Conservation (phyloP, 2,888 invertebrate species). For the Mythimna loreyi region DNA sequence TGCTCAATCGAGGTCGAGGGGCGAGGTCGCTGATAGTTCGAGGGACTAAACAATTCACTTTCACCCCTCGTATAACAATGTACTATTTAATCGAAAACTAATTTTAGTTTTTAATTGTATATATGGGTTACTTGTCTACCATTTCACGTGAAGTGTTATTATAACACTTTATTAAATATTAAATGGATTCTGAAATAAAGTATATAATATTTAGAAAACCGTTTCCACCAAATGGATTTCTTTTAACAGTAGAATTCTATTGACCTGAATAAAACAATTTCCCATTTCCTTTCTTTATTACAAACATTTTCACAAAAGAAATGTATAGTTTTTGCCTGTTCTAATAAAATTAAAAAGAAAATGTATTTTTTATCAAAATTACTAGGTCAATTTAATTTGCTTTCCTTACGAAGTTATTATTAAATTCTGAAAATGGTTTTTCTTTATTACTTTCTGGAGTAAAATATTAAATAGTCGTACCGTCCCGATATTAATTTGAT, state of each 20-base stretch:
- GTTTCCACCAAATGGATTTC: neutral
- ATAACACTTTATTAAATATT: neutral
- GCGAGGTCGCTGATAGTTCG: too few species aligned
- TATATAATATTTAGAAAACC: neutral
- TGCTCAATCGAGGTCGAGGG: too few species aligned
- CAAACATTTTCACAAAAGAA: neutral
- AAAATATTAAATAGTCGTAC: conserved; percentile 7
- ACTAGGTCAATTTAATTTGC: conserved; percentile 28
- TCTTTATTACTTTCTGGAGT: neutral
- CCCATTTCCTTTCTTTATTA: conserved; percentile 5
- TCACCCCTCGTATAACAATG: too few species aligned
- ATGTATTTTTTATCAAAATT: conserved; percentile 31
- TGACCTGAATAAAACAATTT: neutral
- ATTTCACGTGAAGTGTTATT: neutral
- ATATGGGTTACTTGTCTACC: too few species aligned
- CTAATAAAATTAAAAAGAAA: conserved; percentile 12
- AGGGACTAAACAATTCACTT: too few species aligned
- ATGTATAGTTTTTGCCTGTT: neutral
- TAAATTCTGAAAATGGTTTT: conserved; percentile 24
- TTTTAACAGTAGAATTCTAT: conserved; percentile 3
- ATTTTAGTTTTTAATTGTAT: too few species aligned
- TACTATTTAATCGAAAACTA: too few species aligned
- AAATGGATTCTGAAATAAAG: conserved; percentile 16
- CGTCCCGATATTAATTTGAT: conserved; percentile 1
- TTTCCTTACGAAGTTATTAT: neutral